These are phyloP conservation scores for Amblyraja radiata DNA, from an alignment of 2,797 vertebrate genomes.

Conservation along the genomic window DNA sequence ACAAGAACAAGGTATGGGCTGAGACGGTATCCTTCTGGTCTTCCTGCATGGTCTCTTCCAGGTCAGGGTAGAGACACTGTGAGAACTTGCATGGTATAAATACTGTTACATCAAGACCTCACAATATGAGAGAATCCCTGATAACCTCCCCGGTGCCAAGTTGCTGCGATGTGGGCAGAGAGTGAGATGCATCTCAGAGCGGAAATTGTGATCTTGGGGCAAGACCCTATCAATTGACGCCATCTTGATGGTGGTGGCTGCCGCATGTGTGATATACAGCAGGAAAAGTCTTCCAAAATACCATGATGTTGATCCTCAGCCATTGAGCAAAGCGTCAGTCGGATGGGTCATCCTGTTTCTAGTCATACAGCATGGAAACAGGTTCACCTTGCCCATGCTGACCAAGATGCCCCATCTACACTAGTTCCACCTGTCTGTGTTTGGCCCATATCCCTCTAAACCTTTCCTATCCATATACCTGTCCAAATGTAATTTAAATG, in stretches of 20 bases:
- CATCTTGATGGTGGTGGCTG: too few relatives aligned
- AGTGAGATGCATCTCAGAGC: not conserved
- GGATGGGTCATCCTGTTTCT: too few relatives aligned
- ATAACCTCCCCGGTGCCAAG: not conserved
- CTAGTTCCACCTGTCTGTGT: too few relatives aligned
- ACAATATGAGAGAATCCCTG: not conserved
- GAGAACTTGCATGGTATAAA: not conserved
- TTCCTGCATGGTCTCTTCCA: not conserved
- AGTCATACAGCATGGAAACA: not conserved
- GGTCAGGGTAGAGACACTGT: not conserved
- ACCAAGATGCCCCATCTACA: too few relatives aligned
- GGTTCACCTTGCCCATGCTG: too few relatives aligned
- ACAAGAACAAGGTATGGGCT: slow-evolving; percentile 78
- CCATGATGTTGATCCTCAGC: not conserved
- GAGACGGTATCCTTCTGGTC: not conserved
- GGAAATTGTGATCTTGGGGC: not conserved
- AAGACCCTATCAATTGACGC: not conserved
- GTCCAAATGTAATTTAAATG: too few relatives aligned
- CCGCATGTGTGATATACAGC: not conserved
- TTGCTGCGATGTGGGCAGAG: not conserved
- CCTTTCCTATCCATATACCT: too few relatives aligned
- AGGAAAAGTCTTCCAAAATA: too few relatives aligned
- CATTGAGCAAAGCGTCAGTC: not conserved
- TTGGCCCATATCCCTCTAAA: too few relatives aligned
- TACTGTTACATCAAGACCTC: not conserved